A percentile compares a stretch with the other conserved stretches of the same genome.
phyloP scores from a whole-genome alignment of 2,113 vertebrate species.

The Quiscalus mexicanus region DNA sequence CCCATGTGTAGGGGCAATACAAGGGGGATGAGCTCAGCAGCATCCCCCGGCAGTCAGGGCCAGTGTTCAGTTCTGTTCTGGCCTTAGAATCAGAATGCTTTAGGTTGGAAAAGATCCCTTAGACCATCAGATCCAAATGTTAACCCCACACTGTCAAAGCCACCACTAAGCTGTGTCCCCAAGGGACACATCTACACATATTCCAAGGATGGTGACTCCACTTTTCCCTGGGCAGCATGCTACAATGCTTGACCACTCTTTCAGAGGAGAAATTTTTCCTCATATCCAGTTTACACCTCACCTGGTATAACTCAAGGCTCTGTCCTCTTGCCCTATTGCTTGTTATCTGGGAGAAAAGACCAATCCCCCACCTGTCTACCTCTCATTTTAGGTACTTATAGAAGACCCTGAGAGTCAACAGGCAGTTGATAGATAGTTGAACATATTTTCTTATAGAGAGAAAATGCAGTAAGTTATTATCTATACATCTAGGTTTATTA shows the following conservation, averaged over 20 bases:
- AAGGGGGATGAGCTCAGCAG: background rate
- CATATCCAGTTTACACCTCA: background rate
- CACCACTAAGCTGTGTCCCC: background rate
- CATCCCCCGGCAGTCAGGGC: background rate
- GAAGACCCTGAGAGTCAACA: background rate
- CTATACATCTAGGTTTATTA: background rate
- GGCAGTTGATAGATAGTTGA: background rate
- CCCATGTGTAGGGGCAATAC: rapidly evolving
- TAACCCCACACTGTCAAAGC: background rate
- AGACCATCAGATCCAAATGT: background rate
- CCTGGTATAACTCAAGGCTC: background rate
- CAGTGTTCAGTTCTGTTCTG: background rate
- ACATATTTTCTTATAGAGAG: background rate
- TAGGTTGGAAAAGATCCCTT: background rate
- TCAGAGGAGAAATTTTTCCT: background rate
- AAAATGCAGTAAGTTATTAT: background rate
- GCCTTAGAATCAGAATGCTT: background rate
- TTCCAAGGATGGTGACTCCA: no score
- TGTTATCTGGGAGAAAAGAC: background rate
- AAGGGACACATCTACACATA: background rate
- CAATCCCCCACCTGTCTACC: rapidly evolving
- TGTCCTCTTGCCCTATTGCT: background rate
- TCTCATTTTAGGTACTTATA: background rate
- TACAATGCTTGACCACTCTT: background rate
- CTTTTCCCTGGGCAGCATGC: background rate